Evolutionary conservation across 2,797 vertebrate genomes (phyloP), one percentile per base, ranked within the genome.

Genomic region (Gymnocypris eckloni): DNA sequence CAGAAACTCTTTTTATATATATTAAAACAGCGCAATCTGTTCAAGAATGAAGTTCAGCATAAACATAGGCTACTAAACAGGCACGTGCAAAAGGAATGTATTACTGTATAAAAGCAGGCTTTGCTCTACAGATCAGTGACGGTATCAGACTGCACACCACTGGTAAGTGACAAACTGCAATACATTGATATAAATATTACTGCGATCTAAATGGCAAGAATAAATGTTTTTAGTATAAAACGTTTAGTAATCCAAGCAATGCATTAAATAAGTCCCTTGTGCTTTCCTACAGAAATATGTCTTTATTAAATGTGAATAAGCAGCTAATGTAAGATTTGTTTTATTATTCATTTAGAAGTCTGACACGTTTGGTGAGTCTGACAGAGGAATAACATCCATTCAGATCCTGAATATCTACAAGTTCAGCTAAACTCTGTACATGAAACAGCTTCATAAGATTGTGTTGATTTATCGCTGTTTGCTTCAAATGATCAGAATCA

Each of bases 111-210:
- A 3, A 8, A 45, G 1, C 22, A 18, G 41, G n/a, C 2, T 0
- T 0, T 0, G 2, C 1, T 59, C 0, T 79, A 10, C 0, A 28
- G 15, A 12, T 79, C 77, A 79, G 56, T 10, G 59, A 79, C 1
- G 78, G 78, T 0, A 80, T 48, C 16, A 64, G 59, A 33, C 39
- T 80, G 39, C 4, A 66, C 59, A 43, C 56, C 15, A 2, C 33
- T 78, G 56, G 77, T 77, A 39, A 56, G 75, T 15, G 1, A 64
- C 2, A 15, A 28, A 37, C 6, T 20, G 7, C 6, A 39, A 20
- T 69, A 20, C 2, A 39, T 11, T 39, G 20, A 37, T 20, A 20
- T 37, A 39, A 4, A 69, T 61, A 61, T 61, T 25, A 61, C 43
- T 43, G 43, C 2, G 43, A 45, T 45, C 43, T 10, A 10, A 45